Percentiles rank a stretch among this genome's conserved stretches.
Conservation (phyloP, 2,113 vertebrate genomes). For the Otus sunia region DNA sequence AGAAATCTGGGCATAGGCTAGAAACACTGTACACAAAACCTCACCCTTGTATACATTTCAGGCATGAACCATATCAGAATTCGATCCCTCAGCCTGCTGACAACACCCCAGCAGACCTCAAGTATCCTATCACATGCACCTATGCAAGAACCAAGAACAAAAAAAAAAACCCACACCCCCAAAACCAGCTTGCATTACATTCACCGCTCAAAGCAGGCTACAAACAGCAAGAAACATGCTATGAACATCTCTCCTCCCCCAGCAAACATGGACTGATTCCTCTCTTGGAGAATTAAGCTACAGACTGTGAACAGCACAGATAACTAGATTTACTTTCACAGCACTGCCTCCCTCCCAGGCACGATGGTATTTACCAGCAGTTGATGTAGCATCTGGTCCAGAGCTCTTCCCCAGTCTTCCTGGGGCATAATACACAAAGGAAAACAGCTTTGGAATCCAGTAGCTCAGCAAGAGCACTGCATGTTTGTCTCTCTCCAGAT, state of each 20-base stretch:
- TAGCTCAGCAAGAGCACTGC: not conserved
- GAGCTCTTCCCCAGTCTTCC: not conserved
- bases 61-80: not conserved
- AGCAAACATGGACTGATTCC: rapidly evolving
- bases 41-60: not conserved
- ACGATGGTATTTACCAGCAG: not conserved
- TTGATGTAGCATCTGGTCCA: not conserved
- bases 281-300: not conserved
- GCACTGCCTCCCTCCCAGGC: not conserved
- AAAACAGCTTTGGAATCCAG: conserved; percentile 20
- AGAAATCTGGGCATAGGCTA: not conserved
- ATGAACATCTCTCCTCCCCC: not conserved
- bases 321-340: not conserved
- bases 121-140: not conserved
- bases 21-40: not conserved
- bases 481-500: not conserved
- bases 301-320: not conserved
- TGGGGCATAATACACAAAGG: not conserved
- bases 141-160: not conserved
- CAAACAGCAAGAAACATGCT: not conserved
- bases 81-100: not conserved
- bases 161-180: rapidly evolving
- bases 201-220: not conserved
- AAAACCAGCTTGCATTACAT: not conserved
- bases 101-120: not conserved